These are phyloP conservation scores for Julus scanicus DNA, from an alignment of 2,888 invertebrate genomes.

Conservation along the genomic window DNA sequence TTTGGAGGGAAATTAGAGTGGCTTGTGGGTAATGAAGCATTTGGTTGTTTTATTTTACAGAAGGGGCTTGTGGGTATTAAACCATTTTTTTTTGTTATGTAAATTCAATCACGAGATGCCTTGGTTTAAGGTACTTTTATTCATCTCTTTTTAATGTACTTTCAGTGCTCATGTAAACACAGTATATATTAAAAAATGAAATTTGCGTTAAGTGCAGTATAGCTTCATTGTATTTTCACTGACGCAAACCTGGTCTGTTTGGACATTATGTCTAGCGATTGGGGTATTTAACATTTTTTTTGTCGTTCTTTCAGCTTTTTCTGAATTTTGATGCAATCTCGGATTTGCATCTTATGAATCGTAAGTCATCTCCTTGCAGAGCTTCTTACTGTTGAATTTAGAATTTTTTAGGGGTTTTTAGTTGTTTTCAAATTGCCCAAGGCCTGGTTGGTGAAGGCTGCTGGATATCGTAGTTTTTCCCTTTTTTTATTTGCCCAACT, in stretches of 20 bases:
- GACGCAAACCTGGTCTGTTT: background rate
- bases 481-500: background rate
- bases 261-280: background rate
- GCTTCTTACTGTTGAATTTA: background rate
- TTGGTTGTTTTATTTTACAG: too few species aligned
- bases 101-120: too few species aligned
- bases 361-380: background rate
- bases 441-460: background rate
- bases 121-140: too few species aligned
- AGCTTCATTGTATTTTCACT: too few species aligned
- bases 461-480: background rate
- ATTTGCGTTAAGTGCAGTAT: too few species aligned
- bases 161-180: too few species aligned
- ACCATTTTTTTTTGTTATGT: too few species aligned
- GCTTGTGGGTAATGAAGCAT: too few species aligned
- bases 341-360: background rate
- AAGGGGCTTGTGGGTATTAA: too few species aligned
- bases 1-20: too few species aligned
- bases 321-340: background rate
- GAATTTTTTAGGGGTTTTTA: background rate
- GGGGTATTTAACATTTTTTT: background rate
- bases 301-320: background rate
- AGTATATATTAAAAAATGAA: too few species aligned
- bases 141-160: too few species aligned
- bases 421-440: constrained; percentile 6